Conservation (phyloP, 2,888 invertebrate species). For the Lampropteryx suffumata region DNA sequence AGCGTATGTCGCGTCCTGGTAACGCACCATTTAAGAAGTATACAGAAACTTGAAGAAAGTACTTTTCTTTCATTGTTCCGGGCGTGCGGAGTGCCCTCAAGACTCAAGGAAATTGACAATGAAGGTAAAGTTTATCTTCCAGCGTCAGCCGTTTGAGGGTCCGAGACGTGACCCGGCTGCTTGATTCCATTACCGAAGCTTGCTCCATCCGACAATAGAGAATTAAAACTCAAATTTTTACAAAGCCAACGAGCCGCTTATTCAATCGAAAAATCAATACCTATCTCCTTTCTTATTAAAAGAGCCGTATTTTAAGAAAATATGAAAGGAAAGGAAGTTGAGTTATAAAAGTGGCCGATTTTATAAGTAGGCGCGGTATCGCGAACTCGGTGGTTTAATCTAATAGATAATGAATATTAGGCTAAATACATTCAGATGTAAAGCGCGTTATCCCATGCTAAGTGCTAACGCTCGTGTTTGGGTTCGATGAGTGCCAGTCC, state of each 20-base stretch:
- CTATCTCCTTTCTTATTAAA: slow-evolving; percentile 43
- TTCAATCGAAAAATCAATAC: slow-evolving; percentile 69
- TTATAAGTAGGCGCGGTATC: no score
- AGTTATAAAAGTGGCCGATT: slow-evolving; percentile 5
- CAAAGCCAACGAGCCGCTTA: slow-evolving; percentile 61
- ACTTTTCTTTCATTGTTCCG: slow-evolving; percentile 76
- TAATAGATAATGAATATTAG: no score
- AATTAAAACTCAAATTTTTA: slow-evolving; percentile 72
- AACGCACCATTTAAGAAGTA: slow-evolving; percentile 70
- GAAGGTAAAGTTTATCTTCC: slow-evolving; percentile 79
- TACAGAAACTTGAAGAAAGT: slow-evolving; percentile 66
- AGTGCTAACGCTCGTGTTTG: no score
- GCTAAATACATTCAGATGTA: no score
- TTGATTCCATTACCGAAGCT: slow-evolving; percentile 64
- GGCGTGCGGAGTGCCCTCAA: slow-evolving; percentile 64
- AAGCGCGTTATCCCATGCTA: no score
- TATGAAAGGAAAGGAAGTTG: slow-evolving; percentile 28
- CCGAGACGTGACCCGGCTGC: slow-evolving; percentile 72
- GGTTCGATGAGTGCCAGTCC: no score
- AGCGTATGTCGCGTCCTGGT: slow-evolving; percentile 48
- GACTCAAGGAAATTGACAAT: slow-evolving; percentile 78
- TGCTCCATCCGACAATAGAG: slow-evolving; percentile 58
- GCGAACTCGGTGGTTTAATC: no score
- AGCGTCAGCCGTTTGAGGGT: slow-evolving; percentile 74
- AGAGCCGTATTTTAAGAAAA: slow-evolving; percentile 42